Base-by-base conservation (phyloP, 2,113 vertebrate genomes). In the Tretioscincus oriximinensis region DNA sequence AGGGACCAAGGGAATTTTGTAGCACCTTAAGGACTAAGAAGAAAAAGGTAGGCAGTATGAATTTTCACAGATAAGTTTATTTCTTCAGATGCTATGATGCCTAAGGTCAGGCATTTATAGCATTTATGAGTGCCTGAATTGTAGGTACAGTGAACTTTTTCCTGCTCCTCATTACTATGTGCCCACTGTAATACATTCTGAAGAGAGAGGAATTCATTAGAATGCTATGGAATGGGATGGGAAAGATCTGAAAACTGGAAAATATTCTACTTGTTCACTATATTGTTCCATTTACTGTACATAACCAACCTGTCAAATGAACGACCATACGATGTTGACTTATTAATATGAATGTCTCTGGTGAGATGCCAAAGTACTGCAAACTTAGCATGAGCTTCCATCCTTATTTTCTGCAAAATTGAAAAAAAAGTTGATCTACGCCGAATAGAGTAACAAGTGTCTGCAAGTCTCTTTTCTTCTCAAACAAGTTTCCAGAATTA, bases 321-420 rank as follows among this genome's bases (percentile, higher is more conserved):
- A 76, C 98, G 98, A 82, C 96, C 97, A 87, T 98, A 99, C 76
- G 98, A 97, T 85, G 98, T 97, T 0, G 98, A 97, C 89, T 99
- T 99, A 89, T 96, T 98, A 90, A 99, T 96, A 90, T 99, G 98
- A 80, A 99, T 93, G 89, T 99, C 98, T 85, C 98, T 95, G 58
- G 98, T 99, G 66, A 99, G 95, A 91, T 99, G 98, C 98, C 98
- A 99, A 18, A 99, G 96, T 54, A 99, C 96, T 64, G 98, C 97
- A 92, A 99, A 99, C 89, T 98, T 99, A 31, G 98, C 96, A 71
- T 99, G 98, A 80, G 98, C 97, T 92, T 99, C 97, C 94, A 99
- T 95, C 28, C 96, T 96, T 87, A 97, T 93, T 94, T 97, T 98
- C 98, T 96, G 88, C 84, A 84, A 35, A 91, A 0, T 12, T 90